Conservation (phyloP, 2,113 vertebrate species). For the Rhinichthys klamathensis region DNA sequence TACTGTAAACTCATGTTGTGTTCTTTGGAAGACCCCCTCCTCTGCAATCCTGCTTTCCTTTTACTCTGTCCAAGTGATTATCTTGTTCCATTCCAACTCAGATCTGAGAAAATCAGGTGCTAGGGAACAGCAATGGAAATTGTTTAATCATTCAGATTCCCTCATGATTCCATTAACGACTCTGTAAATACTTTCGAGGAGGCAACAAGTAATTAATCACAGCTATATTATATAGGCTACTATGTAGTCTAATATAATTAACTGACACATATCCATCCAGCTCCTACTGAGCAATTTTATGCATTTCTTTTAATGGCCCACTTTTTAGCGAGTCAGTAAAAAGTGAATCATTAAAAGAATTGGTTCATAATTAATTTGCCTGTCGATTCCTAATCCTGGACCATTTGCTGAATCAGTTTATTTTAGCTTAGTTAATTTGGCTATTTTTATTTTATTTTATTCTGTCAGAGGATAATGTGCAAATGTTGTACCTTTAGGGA, state of each 20-base stretch:
- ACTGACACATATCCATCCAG: neutral
- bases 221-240: neutral
- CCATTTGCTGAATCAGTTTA: too few species aligned
- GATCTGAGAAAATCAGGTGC: neutral
- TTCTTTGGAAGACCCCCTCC: neutral
- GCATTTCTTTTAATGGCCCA: neutral
- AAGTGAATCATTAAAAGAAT: neutral
- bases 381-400: too few species aligned
- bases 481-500: neutral
- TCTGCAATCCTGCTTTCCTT: neutral
- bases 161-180: neutral
- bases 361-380: too few species aligned
- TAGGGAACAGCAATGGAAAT: neutral
- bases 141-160: neutral
- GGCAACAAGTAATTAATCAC: too few species aligned
- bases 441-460: neutral
- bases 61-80: neutral
- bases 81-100: neutral
- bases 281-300: neutral
- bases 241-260: neutral
- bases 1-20: conserved; percentile 45
- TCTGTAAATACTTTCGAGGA: conserved; percentile 5
- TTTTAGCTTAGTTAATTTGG: neutral
- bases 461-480: neutral
- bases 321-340: neutral